phyloP scores from a whole-genome alignment of 2,888 invertebrate genomes.

The Drosophila maculinotata region DNA sequence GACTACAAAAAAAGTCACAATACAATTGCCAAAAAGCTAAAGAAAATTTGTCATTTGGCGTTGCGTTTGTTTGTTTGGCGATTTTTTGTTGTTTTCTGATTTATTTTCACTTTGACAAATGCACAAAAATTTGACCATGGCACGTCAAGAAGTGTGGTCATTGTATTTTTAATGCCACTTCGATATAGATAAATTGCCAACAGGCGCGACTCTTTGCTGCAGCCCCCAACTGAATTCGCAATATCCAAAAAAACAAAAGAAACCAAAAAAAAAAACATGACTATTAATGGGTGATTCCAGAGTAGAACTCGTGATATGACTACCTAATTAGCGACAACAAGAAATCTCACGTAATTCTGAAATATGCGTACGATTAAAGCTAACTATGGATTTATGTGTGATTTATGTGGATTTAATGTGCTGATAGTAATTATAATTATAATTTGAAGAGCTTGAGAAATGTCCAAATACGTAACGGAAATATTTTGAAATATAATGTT shows the following conservation, averaged over 20 bases:
- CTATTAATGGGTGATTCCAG: constrained; percentile 18
- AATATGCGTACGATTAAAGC: not conserved
- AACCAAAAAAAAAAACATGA: not conserved
- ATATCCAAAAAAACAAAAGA: not conserved
- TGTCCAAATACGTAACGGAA: not conserved
- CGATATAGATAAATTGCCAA: constrained; percentile 73
- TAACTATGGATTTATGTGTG: constrained; percentile 7
- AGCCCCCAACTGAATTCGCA: constrained; percentile 3
- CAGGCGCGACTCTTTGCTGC: constrained; percentile 45
- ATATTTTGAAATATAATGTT: not conserved
- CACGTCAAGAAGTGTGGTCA: constrained; percentile 77
- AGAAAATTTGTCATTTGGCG: constrained; percentile 66
- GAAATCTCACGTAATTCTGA: constrained; percentile 25
- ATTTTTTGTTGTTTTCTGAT: constrained; percentile 58
- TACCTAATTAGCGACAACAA: constrained; percentile 24
- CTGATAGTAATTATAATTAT: constrained; percentile 27
- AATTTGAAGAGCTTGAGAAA: not conserved
- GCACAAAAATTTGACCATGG: constrained; percentile 79
- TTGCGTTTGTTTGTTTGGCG: constrained; percentile 69
- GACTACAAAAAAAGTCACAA: constrained; percentile 19
- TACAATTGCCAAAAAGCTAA: constrained; percentile 56
- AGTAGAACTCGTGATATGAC: constrained; percentile 30
- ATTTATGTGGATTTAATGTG: constrained; percentile 23
- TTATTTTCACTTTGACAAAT: constrained; percentile 77
- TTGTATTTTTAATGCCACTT: constrained; percentile 74